Evolutionary conservation across 1,140 invertebrate species (phyloP).

Genomic region (Atta texana): DNA sequence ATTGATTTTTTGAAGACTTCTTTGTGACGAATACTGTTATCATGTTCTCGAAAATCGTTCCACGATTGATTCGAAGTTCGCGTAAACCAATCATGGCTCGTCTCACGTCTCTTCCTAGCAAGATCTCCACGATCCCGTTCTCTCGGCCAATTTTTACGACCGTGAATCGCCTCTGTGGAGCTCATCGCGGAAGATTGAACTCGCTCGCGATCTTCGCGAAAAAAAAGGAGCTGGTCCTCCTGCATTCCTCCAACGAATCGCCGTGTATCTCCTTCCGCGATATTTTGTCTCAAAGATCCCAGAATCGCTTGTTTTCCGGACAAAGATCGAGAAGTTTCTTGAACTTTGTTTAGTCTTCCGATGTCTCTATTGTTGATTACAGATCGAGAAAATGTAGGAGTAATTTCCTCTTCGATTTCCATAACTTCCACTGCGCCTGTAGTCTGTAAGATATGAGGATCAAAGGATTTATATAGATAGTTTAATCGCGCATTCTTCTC

Average conservation of each 20-base stretch:
- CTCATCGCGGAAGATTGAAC: conserved; percentile 58
- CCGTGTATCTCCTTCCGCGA: not conserved
- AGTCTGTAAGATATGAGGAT: not conserved
- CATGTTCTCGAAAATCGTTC: conserved; percentile 11
- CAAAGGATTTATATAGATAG: not conserved
- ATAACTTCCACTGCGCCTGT: not conserved
- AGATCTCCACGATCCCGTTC: conserved; percentile 54
- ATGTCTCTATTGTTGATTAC: not conserved
- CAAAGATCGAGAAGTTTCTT: not conserved
- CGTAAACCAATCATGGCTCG: conserved; percentile 48
- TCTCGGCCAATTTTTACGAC: conserved; percentile 41
- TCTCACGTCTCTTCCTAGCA: conserved; percentile 12
- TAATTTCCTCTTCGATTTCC: conserved; percentile 6
- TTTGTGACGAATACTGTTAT: not conserved
- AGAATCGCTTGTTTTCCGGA: not conserved
- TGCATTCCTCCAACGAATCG: conserved; percentile 45
- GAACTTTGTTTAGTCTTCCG: too few relatives aligned
- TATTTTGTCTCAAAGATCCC: not conserved
- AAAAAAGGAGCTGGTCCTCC: conserved; percentile 45
- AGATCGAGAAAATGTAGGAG: not conserved
- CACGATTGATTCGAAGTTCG: conserved; percentile 16
- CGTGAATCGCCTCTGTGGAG: conserved; percentile 26
- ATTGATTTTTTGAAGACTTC: conserved; percentile 4
- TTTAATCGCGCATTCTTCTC: not conserved
- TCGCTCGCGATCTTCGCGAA: conserved; percentile 36